Base-by-base conservation (phyloP, 1,140 invertebrate species). In the Solen grandis region DNA sequence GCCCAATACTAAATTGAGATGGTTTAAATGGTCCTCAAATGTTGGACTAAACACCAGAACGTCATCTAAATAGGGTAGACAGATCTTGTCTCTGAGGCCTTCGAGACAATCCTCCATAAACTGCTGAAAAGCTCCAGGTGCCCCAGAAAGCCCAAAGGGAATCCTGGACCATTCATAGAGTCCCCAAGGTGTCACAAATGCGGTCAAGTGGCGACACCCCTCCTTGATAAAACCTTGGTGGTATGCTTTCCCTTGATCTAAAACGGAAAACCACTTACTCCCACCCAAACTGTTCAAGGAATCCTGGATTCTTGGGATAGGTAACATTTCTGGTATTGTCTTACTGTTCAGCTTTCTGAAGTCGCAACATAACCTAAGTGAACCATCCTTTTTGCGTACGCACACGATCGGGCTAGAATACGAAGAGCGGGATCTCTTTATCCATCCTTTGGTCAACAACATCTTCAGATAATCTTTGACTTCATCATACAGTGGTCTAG, bases 1-100 rank as follows among this genome's bases (percentile, higher is more conserved):
- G 25, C 87, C 54, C 5, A 93, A 86, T 4, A 94, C 85, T 54
- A 81, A 70, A 19, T 65, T 29, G 0, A 93, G 35, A 38, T 91
- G 54, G 27, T 79, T 46, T 0, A 82, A 5, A 65, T 85, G 82
- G 5, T 81, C 35, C 31, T 84, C 76, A 63, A 83, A 63, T 1
- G 36, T 73, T 46, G 2, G 5, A 25, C 60, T 38, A 50, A 65
- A 80, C 0, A 81, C 62, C n/a, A 86, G 19, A 22, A 80, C 54
- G 59, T 86, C 76, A 63, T 86, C 84, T 22, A 85, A 27, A 38
- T 85, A 85, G 5, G 79, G 69, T 10, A 81, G 14, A 35, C 83
- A 83, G 19, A 73, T 79, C 33, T 68, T 46, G 31, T 72, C 74
- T 5, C 62, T 50, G 16, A 83, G 35, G 3, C 54, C 83, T 16